Base-by-base conservation (phyloP, 2,888 invertebrate species). In the Scaeva pyrastri region DNA sequence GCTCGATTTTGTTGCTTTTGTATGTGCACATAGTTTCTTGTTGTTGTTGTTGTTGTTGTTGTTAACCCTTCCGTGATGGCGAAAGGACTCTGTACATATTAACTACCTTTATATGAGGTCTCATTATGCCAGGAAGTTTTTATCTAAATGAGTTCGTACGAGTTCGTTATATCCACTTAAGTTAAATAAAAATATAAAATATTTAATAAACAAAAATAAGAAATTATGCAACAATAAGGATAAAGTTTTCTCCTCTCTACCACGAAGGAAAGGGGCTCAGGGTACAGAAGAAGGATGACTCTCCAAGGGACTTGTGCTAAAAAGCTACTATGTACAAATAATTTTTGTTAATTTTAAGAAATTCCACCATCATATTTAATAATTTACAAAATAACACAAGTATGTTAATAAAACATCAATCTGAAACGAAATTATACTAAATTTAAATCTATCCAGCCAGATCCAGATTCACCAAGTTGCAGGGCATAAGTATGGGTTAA, bases 21-120 rank as follows among this genome's bases (percentile, higher is more conserved):
- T 64, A 56, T 26, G 16, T 76, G 26, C 4, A 41, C 2, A 43
- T 16, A 43, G 5, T 16, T n/a, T 16, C 7, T 16, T 43, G 16
- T 16, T 16, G 4, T 7, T n/a, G 6, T 1, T 1, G 10, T 31
- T 45, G 12, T 19, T n/a, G n/a, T n/a, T n/a, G n/a, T 31, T 31
- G 31, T 31, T 31, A 31, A 45, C 16, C 62, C 43, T 26, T 14
- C 60, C 72, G 4, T 78, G 68, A 19, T 16, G n/a, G 16, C 14
- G 14, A 76, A 75, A 80, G 56, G 72, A 66, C 58, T 79, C n/a
- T 52, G 58, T 68, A 76, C 73, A 77, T 68, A 73, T 85, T 85
- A 81, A 85, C 80, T 85, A 85, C 85, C 80, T 85, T 77, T 81
- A 85, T 81, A 85, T 81, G 76, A 70, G 73, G 55, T 56, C 85